A percentile compares a stretch with the other conserved stretches of the same genome.
Conservation (phyloP, 2,888 invertebrate genomes). For the Diplolepis rosae region DNA sequence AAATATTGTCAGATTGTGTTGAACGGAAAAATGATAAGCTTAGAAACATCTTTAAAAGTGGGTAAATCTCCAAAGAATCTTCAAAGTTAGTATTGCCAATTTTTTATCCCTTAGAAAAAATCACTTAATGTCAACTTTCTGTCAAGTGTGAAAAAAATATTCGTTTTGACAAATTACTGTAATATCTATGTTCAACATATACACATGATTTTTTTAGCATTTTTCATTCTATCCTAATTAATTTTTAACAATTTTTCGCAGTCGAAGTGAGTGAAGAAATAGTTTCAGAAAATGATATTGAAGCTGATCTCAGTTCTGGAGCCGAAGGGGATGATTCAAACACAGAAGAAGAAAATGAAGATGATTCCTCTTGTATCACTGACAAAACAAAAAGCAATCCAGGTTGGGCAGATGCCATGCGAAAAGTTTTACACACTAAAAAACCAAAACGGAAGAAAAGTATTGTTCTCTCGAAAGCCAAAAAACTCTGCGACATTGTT, state of each 20-base stretch:
- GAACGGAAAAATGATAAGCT: neutral
- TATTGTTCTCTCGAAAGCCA: conserved; percentile 86
- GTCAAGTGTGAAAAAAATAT: neutral
- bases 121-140: neutral
- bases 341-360: neutral
- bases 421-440: conserved; percentile 84
- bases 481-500: conserved; percentile 79
- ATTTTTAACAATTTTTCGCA: neutral
- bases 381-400: conserved; percentile 73
- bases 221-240: neutral
- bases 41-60: neutral
- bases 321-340: neutral
- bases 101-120: neutral
- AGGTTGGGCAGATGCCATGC: conserved; percentile 89
- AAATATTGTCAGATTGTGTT: too few relatives aligned
- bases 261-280: neutral
- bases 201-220: neutral
- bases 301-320: neutral
- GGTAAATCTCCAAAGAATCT: neutral
- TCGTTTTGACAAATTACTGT: neutral
- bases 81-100: neutral
- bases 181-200: neutral
- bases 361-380: neutral
- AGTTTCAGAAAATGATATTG: neutral
- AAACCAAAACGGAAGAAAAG: conserved; percentile 86